phyloP scores from a whole-genome alignment of 2,113 vertebrate species.

The Tor tambroides region DNA sequence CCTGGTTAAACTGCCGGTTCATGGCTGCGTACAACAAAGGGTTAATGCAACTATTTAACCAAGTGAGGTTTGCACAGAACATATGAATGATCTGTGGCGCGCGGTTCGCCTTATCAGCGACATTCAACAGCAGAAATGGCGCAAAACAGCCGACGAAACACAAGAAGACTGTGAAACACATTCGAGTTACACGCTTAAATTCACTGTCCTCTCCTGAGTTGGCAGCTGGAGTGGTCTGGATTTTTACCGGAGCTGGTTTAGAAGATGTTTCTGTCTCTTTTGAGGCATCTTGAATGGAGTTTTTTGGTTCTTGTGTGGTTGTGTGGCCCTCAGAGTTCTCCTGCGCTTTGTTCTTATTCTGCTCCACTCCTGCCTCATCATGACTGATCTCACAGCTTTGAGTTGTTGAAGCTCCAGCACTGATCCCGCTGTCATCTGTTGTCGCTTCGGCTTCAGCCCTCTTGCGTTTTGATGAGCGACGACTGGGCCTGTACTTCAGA shows the following conservation, averaged over 20 bases:
- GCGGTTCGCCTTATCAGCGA: slow-evolving; percentile 72
- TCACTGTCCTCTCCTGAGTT: slow-evolving; percentile 75
- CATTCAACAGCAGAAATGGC: slow-evolving; percentile 84
- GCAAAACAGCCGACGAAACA: slow-evolving; percentile 82
- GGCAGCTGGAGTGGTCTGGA: slow-evolving; percentile 23
- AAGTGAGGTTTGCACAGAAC: slow-evolving; percentile 86
- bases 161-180: slow-evolving; percentile 86
- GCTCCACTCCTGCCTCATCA: slow-evolving; percentile 50
- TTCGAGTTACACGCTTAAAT: slow-evolving; percentile 81
- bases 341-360: slow-evolving; percentile 6
- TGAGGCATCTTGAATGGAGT: background rate
- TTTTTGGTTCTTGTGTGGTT: background rate
- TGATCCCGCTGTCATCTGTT: slow-evolving; percentile 79
- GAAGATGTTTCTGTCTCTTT: background rate
- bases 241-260: slow-evolving; percentile 19
- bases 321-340: background rate
- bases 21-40: slow-evolving; percentile 85
- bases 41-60: slow-evolving; percentile 89
- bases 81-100: slow-evolving; percentile 82
- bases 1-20: slow-evolving; percentile 85
- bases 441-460: slow-evolving; percentile 57
- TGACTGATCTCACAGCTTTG: slow-evolving; percentile 71
- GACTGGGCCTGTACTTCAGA: slow-evolving; percentile 76
- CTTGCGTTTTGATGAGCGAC: slow-evolving; percentile 66
- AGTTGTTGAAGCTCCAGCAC: slow-evolving; percentile 64